Base-by-base conservation (phyloP, 1,140 invertebrate genomes). In the Pachyrhynchus sulphureomaculatus region DNA sequence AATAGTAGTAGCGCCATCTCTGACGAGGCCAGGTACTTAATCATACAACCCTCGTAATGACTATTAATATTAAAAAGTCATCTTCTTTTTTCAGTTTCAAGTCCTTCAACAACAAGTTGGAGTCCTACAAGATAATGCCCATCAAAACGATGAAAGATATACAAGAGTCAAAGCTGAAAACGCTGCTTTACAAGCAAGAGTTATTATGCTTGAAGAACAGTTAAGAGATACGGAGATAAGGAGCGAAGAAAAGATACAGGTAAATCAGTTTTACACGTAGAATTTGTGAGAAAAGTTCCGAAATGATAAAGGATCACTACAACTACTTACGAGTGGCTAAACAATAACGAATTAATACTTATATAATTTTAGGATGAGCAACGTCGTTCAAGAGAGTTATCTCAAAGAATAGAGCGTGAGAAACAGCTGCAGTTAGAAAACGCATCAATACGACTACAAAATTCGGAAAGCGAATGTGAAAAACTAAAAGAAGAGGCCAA, bases 201-300 rank as follows among this genome's bases (percentile, higher is more conserved):
- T 96, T 66, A 86, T 93, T 69, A 92, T 93, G 85, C 81, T 96
- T 54, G 95, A 97, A 73, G 95, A 96, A 76, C 91, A 95, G 71
- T 82, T 93, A 12, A 83, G 93, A 69, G 94, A 97, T 81, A 82
- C 84, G 63, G 93, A 98, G 76, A 79, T 90, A 51, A 84, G 92
- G 65, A 86, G 88, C 53, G 91, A 95, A 65, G 92, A 96, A 69
- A 84, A 88, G 63, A 78, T 95, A 48, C 83, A 75, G 62, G 73
- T 75, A 64, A 26, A 8, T 26, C 8, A 26, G n/a, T n/a, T n/a
- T n/a, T n/a, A n/a, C n/a, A n/a, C n/a, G n/a, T n/a, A n/a, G n/a
- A n/a, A n/a, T n/a, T n/a, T n/a, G n/a, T n/a, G n/a, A n/a, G n/a
- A n/a, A n/a, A n/a, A n/a, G n/a, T n/a, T n/a, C n/a, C n/a, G n/a